Conservation (phyloP, 2,888 invertebrate genomes). For the Achlya flavicornis region DNA sequence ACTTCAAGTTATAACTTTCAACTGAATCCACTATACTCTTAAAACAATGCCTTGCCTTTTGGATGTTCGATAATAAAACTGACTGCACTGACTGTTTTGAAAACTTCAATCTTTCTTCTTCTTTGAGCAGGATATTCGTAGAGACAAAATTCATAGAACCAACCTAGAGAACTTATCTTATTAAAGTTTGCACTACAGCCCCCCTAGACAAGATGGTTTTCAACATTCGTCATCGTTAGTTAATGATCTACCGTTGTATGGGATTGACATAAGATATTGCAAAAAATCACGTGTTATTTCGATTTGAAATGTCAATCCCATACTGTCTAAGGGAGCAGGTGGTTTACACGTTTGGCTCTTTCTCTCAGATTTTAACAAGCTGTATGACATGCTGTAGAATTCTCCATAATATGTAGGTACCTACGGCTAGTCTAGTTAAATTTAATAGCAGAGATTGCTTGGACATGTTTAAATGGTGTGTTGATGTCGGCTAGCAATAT, state of each 20-base stretch:
- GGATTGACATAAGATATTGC: too few species aligned
- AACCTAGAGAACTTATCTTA: not conserved
- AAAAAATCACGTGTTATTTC: too few species aligned
- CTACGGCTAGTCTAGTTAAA: not conserved
- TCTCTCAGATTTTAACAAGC: not conserved
- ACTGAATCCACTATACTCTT: conserved; percentile 3
- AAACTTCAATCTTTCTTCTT: conserved; percentile 3
- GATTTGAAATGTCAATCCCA: too few species aligned
- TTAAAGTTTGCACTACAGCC: too few species aligned
- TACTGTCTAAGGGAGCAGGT: too few species aligned
- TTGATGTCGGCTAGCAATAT: not conserved
- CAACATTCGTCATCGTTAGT: too few species aligned
- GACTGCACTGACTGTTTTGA: not conserved
- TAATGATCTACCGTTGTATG: too few species aligned
- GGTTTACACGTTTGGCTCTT: not conserved
- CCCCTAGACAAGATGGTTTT: too few species aligned
- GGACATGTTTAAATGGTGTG: not conserved
- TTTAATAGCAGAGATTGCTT: conserved; percentile 21
- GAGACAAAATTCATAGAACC: not conserved
- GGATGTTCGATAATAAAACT: conserved; percentile 1
- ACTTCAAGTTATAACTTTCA: not conserved
- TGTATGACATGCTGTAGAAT: too few species aligned
- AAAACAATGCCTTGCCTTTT: not conserved
- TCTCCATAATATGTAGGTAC: not conserved
- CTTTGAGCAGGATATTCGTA: not conserved